Percentiles rank a stretch among this genome's conserved stretches.
phyloP scores from a whole-genome alignment of 92 coral and sea anemone species.

The Palythoa caribaeorum region DNA sequence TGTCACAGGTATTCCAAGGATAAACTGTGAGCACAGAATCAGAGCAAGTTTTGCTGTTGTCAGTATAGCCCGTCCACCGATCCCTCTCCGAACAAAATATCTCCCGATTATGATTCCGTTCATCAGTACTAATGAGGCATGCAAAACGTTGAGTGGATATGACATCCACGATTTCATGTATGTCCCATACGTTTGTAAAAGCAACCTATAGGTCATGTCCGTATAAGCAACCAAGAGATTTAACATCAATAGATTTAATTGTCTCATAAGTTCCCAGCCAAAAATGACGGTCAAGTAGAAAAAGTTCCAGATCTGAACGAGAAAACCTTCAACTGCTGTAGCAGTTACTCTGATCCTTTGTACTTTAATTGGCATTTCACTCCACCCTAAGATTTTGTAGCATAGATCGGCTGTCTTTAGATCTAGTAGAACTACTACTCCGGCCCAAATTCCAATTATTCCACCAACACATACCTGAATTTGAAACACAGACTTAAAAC shows the following conservation, averaged over 20 bases:
- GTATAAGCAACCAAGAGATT: slow-evolving; percentile 51
- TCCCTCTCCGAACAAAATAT: slow-evolving; percentile 15
- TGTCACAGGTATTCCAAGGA: slow-evolving; percentile 58
- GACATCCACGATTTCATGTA: slow-evolving; percentile 66
- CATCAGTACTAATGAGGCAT: slow-evolving; percentile 23
- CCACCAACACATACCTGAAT: slow-evolving; percentile 32
- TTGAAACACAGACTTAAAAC: slow-evolving; percentile 21
- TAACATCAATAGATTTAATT: slow-evolving; percentile 53
- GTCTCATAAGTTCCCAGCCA: slow-evolving; percentile 64
- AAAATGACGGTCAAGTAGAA: slow-evolving; percentile 52
- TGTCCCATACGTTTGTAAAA: slow-evolving; percentile 49
- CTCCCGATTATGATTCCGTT: slow-evolving; percentile 51
- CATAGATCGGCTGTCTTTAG: slow-evolving; percentile 65
- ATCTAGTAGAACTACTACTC: slow-evolving; percentile 53
- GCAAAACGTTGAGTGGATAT: slow-evolving; percentile 47
- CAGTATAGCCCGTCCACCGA: background rate
- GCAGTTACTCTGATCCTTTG: slow-evolving; percentile 57
- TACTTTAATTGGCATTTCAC: slow-evolving; percentile 35
- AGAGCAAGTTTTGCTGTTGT: slow-evolving; percentile 33
- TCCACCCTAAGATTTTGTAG: slow-evolving; percentile 32
- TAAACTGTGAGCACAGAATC: slow-evolving; percentile 62
- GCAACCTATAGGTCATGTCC: slow-evolving; percentile 57
- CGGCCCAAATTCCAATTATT: slow-evolving; percentile 52
- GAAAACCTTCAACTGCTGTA: slow-evolving; percentile 60
- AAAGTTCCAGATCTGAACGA: slow-evolving; percentile 68